These are phyloP conservation scores for Stramonita haemastoma DNA, from an alignment of 2,888 invertebrate genomes.

Conservation along the genomic window DNA sequence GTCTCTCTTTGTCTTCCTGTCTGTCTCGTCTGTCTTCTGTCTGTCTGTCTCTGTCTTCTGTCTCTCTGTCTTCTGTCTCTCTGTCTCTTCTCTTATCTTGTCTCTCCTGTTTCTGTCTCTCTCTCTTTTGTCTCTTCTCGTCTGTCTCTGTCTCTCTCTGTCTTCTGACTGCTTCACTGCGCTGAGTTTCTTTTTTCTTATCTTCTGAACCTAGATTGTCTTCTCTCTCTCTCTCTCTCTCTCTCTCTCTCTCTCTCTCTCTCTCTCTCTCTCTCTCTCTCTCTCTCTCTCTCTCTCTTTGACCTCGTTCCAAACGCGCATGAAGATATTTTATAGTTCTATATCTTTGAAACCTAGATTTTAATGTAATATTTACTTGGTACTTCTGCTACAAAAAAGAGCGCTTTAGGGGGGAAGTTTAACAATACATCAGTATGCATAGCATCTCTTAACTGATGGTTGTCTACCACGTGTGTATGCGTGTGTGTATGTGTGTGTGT, in stretches of 20 bases:
- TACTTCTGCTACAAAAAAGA: too few species aligned
- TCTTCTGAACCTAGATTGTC: not conserved
- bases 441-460: too few species aligned
- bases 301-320: too few species aligned
- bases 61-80: not conserved
- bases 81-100: not conserved
- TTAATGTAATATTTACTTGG: too few species aligned
- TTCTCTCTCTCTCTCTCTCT: too few species aligned
- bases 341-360: too few species aligned
- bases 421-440: too few species aligned
- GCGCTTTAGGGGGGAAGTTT: too few species aligned
- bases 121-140: not conserved
- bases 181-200: not conserved
- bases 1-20: too few species aligned
- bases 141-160: not conserved
- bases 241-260: too few species aligned
- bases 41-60: not conserved
- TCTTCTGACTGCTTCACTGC: not conserved
- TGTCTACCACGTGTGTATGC: not conserved
- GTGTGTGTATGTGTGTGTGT: not conserved
- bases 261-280: not conserved
- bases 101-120: not conserved
- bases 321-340: too few species aligned
- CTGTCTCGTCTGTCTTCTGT: not conserved
- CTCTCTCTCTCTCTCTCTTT: not conserved